These are phyloP conservation scores for Oedothorax gibbosus DNA, from an alignment of 1,140 invertebrate genomes.

Conservation along the genomic window DNA sequence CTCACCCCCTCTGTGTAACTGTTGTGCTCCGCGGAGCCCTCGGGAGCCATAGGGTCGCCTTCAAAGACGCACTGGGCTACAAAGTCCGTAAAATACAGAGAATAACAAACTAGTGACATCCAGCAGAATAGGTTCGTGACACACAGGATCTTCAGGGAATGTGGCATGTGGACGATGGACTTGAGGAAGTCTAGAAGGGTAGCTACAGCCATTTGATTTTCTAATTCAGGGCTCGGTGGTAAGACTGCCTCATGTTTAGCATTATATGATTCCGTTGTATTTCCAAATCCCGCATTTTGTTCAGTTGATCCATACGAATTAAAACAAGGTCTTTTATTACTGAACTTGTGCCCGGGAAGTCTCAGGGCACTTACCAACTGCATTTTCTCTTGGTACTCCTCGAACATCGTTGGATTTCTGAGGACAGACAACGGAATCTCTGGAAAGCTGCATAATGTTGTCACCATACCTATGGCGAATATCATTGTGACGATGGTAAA, in stretches of 20 bases:
- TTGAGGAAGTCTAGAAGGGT: conserved; percentile 78
- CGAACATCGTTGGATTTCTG: conserved; percentile 63
- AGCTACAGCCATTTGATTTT: not conserved
- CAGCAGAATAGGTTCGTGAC: conserved; percentile 95
- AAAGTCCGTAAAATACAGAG: conserved; percentile 96
- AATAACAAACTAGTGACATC: conserved; percentile 98
- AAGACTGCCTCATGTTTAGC: not conserved
- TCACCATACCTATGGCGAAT: conserved; percentile 82
- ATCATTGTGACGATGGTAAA: conserved; percentile 90
- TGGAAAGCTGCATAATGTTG: conserved; percentile 86
- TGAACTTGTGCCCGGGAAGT: no score
- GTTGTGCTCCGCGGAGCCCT: conserved; percentile 74
- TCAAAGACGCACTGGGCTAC: conserved; percentile 93
- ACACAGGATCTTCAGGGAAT: conserved; percentile 85
- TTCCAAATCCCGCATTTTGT: not conserved
- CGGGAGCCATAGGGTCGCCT: conserved; percentile 84
- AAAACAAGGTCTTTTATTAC: no score
- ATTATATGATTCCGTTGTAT: not conserved
- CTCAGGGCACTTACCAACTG: not conserved
- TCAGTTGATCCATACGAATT: conserved; percentile 15
- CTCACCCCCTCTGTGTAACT: conserved; percentile 89
- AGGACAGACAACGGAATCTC: conserved; percentile 83
- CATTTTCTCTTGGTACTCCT: conserved; percentile 66
- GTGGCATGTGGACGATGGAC: conserved; percentile 88
- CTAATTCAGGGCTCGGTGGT: not conserved